phyloP scores from a whole-genome alignment of 2,797 vertebrate species.

The Danio jaintianensis region DNA sequence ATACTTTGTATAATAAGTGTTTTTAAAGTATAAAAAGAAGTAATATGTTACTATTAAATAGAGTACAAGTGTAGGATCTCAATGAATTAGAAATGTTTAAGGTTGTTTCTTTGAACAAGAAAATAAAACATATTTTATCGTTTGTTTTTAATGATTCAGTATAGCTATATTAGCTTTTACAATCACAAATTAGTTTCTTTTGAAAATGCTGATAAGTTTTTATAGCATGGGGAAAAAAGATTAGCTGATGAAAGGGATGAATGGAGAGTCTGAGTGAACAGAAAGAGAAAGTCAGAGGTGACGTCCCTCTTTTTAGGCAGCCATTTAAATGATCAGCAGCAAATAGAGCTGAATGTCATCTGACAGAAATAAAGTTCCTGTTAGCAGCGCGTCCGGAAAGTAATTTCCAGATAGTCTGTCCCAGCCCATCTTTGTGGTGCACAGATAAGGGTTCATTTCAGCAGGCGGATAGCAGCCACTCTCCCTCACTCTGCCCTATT shows the following conservation, averaged over 20 bases:
- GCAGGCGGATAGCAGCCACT: slow-evolving; percentile 99
- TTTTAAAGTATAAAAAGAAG: too few relatives aligned
- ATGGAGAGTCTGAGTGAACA: slow-evolving; percentile 25
- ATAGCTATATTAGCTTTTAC: background rate
- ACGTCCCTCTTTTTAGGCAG: slow-evolving; percentile 78
- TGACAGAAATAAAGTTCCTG: slow-evolving; percentile 99
- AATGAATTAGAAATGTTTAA: too few relatives aligned
- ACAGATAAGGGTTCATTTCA: slow-evolving; percentile 99
- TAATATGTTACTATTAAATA: too few relatives aligned
- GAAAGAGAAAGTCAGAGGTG: slow-evolving; percentile 44
- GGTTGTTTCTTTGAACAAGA: background rate
- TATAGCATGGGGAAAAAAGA: slow-evolving; percentile 17
- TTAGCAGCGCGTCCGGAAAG: slow-evolving; percentile 98
- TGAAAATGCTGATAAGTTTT: slow-evolving; percentile 7
- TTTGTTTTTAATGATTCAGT: slow-evolving; percentile 1
- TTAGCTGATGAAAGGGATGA: slow-evolving; percentile 21
- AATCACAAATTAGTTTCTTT: background rate
- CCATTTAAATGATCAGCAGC: slow-evolving; percentile 97
- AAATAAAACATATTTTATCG: background rate
- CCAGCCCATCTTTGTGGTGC: slow-evolving; percentile 96
- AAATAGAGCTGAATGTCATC: slow-evolving; percentile 95
- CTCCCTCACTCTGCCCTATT: slow-evolving; percentile 96
- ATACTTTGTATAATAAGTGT: too few relatives aligned
- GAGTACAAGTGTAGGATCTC: too few relatives aligned
- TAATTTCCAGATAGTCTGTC: slow-evolving; percentile 99